Evolutionary conservation across 2,888 invertebrate species (phyloP), one percentile per base, ranked within the genome.

Genomic region (Ophonus ardosiacus): DNA sequence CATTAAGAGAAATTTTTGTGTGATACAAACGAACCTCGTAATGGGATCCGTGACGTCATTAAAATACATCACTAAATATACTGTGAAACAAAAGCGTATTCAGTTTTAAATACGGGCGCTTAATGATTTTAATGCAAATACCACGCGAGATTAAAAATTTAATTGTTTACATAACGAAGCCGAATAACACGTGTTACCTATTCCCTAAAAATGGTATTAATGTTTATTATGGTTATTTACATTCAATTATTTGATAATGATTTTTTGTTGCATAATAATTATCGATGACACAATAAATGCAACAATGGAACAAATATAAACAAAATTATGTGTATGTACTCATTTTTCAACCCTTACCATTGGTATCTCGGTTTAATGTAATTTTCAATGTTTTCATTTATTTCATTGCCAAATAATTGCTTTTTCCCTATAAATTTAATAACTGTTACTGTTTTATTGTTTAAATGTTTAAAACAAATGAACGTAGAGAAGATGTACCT

Each of bases 121-220:
- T 68, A 68, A 68, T 40, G 68, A 38, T 68, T n/a, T 68, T 68
- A 21, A 63, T 63, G 13, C 24, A 63, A 63, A 63, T 63, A 24
- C 18, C 3, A 63, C 63, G 8, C 13, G 0, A 24, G 10, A 21
- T 63, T 63, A 7, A 61, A 51, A 61, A 61, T n/a, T 18, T 61
- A 61, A 17, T 61, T 61, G 59, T 15, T 59, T 18, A 17, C 7
- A 17, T 0, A 61, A 61, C 18, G 17, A 51, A 18, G 18, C 17
- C 4, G 8, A 3, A 18, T 15, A 61, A 61, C 59, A 17, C 43
- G 4, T 51, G 43, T 51, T 51, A 13, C 43, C 43, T 51, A 2
- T 13, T 13, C 18, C 17, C 18, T 0, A 17, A 61, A 61, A 6
- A 61, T 61, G 17, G 18, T 15, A 17, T 61, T 61, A 61, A 61